Evolutionary conservation across 1,140 invertebrate species (phyloP).

Genomic region (Bradysia coprophila): DNA sequence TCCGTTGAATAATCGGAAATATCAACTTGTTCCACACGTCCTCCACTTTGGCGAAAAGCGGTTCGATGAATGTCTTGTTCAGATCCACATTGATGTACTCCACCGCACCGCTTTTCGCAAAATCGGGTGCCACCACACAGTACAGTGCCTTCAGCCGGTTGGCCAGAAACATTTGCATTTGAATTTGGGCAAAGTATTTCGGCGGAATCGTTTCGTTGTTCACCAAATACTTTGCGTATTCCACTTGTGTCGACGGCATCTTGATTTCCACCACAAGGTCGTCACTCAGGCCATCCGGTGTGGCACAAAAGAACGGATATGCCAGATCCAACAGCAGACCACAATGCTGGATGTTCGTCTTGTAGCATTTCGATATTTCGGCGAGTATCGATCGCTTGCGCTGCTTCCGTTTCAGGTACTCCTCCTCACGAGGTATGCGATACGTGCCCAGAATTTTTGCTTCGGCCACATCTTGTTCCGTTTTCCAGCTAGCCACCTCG

Average conservation of each 20-base stretch:
- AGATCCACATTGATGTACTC: no score
- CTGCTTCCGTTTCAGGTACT: constrained; percentile 15
- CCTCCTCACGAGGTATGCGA: constrained; percentile 13
- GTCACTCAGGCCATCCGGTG: constrained; percentile 25
- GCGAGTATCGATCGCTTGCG: constrained; percentile 22
- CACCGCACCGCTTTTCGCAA: no score
- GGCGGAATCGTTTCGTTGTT: constrained; percentile 16
- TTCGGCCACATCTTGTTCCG: constrained; percentile 16
- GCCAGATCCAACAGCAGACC: constrained; percentile 16
- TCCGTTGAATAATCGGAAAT: no score
- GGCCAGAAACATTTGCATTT: constrained; percentile 27
- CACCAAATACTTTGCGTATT: constrained; percentile 20
- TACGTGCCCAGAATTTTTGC: constrained; percentile 18
- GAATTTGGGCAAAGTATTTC: constrained; percentile 27
- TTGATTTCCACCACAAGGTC: constrained; percentile 28
- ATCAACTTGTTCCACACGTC: no score
- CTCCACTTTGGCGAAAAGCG: no score
- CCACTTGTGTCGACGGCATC: constrained; percentile 22
- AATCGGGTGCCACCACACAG: no score
- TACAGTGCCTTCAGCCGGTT: no score
- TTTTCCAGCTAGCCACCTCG: constrained; percentile 12
- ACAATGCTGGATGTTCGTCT: constrained; percentile 19
- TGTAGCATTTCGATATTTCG: constrained; percentile 20
- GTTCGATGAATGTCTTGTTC: no score
- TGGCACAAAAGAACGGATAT: constrained; percentile 20